These are phyloP conservation scores for Oreohelix idahoensis DNA, from an alignment of 1,140 invertebrate genomes.

Conservation along the genomic window DNA sequence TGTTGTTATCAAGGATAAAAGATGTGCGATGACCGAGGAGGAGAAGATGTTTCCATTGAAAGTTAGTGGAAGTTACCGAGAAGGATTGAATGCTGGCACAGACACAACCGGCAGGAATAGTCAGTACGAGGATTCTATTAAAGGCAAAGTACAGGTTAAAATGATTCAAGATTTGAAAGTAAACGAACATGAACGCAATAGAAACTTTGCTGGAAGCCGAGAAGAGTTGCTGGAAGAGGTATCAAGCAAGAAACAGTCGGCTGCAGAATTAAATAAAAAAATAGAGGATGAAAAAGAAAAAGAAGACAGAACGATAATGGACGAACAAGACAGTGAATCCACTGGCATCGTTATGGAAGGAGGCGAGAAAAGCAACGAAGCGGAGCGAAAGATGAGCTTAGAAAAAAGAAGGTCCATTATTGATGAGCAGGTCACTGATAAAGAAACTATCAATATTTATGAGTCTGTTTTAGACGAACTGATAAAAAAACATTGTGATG, in stretches of 20 bases:
- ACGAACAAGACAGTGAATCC: not conserved
- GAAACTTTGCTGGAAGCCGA: slow-evolving; percentile 38
- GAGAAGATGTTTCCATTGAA: slow-evolving; percentile 37
- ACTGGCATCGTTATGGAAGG: not conserved
- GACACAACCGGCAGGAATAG: not conserved
- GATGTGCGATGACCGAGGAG: slow-evolving; percentile 40
- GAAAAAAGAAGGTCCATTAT: slow-evolving; percentile 24
- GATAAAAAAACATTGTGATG: slow-evolving; percentile 7
- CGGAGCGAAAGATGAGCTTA: not conserved
- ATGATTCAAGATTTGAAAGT: slow-evolving; percentile 14
- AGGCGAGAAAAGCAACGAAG: not conserved
- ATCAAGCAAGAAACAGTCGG: not conserved
- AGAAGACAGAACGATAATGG: not conserved
- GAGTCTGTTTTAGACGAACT: slow-evolving; percentile 36
- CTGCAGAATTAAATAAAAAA: not conserved
- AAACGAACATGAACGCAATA: slow-evolving; percentile 30
- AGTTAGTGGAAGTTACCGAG: slow-evolving; percentile 7
- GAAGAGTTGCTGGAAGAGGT: slow-evolving; percentile 27
- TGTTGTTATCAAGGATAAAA: slow-evolving; percentile 32
- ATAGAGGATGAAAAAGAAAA: not conserved
- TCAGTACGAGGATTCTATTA: not conserved
- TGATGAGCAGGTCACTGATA: slow-evolving; percentile 9
- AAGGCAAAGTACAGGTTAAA: not conserved
- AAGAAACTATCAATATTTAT: slow-evolving; percentile 28
- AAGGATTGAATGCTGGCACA: not conserved